Percentiles rank a stretch among this genome's conserved stretches.
These are phyloP conservation scores for Phaethon lepturus DNA, from an alignment of 2,113 vertebrate genomes.

Conservation along the genomic window DNA sequence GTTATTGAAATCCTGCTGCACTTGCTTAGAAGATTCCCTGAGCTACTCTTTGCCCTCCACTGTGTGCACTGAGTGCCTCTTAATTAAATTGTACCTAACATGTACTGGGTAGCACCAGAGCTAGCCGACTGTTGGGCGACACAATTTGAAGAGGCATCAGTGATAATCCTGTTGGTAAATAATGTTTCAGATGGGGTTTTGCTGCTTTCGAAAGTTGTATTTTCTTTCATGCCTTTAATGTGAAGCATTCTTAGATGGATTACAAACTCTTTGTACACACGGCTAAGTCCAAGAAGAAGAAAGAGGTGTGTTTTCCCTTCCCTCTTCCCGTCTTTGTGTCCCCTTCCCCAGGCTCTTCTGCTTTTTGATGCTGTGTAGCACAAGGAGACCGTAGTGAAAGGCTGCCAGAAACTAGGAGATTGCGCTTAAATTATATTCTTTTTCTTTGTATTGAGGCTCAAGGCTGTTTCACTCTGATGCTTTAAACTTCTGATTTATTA, in stretches of 20 bases:
- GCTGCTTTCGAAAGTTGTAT: not conserved
- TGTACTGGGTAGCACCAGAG: not conserved
- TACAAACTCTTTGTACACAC: rapidly evolving
- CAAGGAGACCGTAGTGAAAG: not conserved
- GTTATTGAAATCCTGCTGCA: not conserved
- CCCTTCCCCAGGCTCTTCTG: not conserved
- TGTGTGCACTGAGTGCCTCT: not conserved
- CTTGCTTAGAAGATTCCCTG: not conserved
- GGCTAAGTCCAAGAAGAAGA: not conserved
- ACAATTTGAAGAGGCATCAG: not conserved
- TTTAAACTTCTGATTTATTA: not conserved
- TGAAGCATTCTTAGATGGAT: too few species aligned
- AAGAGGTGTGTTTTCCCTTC: not conserved
- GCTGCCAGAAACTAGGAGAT: not conserved
- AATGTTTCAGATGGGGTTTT: not conserved
- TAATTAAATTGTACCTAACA: rapidly evolving
- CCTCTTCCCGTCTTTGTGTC: not conserved
- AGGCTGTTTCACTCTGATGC: not conserved
- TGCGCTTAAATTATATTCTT: not conserved
- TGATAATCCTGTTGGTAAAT: not conserved
- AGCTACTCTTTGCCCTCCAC: not conserved
- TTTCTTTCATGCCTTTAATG: not conserved
- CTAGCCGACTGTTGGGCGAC: not conserved
- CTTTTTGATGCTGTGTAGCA: not conserved
- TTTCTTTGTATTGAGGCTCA: not conserved